Evolutionary conservation across 2,797 vertebrate genomes (phyloP), one percentile per base, ranked within the genome.

Genomic region (Austrolebias charrua): DNA sequence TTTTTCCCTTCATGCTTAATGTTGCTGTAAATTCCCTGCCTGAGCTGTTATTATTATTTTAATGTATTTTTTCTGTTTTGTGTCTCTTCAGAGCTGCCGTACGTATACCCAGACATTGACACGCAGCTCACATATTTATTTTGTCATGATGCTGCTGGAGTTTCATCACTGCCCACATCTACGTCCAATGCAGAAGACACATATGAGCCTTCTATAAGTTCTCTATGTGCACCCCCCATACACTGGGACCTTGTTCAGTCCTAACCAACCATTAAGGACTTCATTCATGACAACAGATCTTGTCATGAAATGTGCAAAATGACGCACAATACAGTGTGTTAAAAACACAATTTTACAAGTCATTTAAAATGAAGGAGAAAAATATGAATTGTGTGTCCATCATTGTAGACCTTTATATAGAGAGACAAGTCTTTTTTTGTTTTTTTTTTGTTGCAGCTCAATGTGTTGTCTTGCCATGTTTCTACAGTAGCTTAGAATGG

Each of bases 191-290:
- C 4, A 43, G 58, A 69, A 42, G 49, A 49, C 50, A 42, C 48
- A n/a, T 60, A 69, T 24, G 57, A 68, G 46, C 52, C 60, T 5
- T 1, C 10, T 61, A 63, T 9, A 18, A 6, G 24, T 35, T 47
- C 28, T 48, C 18, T 60, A 20, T 53, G 70, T 6, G 49, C 18
- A 33, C 69, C 69, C 1, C 52, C 54, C 7, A 66, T 81, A 56
- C 62, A 56, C 45, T 90, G 88, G 89, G 90, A 92, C 66, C 77
- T 91, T 1, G 80, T 89, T 50, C 80, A 90, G 69, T 0, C 0
- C 20, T 84, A 69, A 83, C 38, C n/a, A 69, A 83, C 38, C n/a
- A 46, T 15, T 33, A 13, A 46, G 28, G 4, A 19, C 35, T 40
- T 15, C 6, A 40, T 15, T 55, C 7, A 20, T 55, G 18, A 24